Percentiles rank a stretch among this genome's conserved stretches.
phyloP scores from a whole-genome alignment of 2,797 vertebrate species.

The Parauchenoglanis punctatus region DNA sequence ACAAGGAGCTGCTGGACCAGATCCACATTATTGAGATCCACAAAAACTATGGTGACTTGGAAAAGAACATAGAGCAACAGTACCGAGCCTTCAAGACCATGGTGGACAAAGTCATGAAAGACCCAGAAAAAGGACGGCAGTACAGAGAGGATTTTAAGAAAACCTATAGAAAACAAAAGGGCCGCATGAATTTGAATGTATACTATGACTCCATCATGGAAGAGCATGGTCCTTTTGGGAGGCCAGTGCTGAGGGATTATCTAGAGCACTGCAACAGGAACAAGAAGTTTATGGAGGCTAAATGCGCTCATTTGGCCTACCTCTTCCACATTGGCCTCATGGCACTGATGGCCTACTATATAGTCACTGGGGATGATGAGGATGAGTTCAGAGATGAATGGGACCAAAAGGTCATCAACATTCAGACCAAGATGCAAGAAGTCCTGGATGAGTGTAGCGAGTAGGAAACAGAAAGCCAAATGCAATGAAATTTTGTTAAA shows the following conservation, averaged over 20 bases:
- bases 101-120: conserved; percentile 68
- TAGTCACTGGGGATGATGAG: conserved; percentile 75
- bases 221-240: conserved; percentile 61
- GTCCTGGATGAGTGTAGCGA: conserved; percentile 70
- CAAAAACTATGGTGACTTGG: conserved; percentile 74
- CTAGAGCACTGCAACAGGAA: conserved; percentile 67
- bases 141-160: conserved; percentile 69
- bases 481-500: not conserved
- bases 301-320: conserved; percentile 73
- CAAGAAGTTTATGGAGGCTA: conserved; percentile 73
- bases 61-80: conserved; percentile 79
- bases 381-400: conserved; percentile 74
- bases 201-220: conserved; percentile 74
- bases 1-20: conserved; percentile 69
- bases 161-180: conserved; percentile 71
- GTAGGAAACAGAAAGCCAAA: conserved; percentile 38
- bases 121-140: conserved; percentile 57
- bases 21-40: conserved; percentile 75
- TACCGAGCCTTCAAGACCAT: conserved; percentile 73
- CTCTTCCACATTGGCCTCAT: conserved; percentile 81
- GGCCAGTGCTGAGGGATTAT: conserved; percentile 73
- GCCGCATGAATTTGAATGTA: conserved; percentile 70
- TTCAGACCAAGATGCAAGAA: conserved; percentile 76
- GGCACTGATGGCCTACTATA: conserved; percentile 76
- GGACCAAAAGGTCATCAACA: conserved; percentile 67